These are phyloP conservation scores for Meliscaeva auricollis DNA, from an alignment of 2,888 invertebrate species.

Conservation along the genomic window DNA sequence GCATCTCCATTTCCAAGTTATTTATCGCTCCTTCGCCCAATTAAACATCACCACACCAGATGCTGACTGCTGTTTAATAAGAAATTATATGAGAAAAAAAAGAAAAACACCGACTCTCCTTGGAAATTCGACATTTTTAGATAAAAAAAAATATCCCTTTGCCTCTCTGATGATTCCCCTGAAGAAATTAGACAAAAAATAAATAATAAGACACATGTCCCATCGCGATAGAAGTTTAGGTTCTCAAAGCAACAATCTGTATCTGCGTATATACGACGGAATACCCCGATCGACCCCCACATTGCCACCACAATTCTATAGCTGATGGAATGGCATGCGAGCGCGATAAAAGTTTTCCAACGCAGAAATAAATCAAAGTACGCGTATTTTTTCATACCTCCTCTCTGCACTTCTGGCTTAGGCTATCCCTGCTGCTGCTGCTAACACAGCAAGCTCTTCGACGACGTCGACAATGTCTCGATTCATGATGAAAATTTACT, in stretches of 20 bases:
- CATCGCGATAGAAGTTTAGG: conserved; percentile 62
- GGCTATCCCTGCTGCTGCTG: conserved; percentile 7
- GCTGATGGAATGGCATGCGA: conserved; percentile 43
- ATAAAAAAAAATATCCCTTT: neutral
- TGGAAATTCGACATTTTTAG: conserved; percentile 52
- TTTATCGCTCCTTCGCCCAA: conserved; percentile 58
- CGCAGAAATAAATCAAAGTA: conserved; percentile 70
- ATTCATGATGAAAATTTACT: conserved; percentile 65
- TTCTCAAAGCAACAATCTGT: conserved; percentile 69
- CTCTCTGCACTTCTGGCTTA: neutral
- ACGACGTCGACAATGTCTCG: conserved; percentile 31
- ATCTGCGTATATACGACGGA: neutral
- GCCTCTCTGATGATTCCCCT: conserved; percentile 18
- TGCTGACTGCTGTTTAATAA: conserved; percentile 30
- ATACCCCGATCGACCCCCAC: no score
- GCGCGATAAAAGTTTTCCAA: conserved; percentile 68
- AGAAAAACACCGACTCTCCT: conserved; percentile 48
- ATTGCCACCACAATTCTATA: neutral
- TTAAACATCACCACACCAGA: conserved; percentile 54
- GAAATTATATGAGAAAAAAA: conserved; percentile 61
- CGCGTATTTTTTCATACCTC: conserved; percentile 15
- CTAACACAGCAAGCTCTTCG: neutral
- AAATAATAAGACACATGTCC: conserved; percentile 59
- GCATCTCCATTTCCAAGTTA: conserved; percentile 52
- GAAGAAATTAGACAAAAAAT: conserved; percentile 31